These are phyloP conservation scores for Toxonevra muliebris DNA, from an alignment of 2,888 invertebrate genomes.

Conservation along the genomic window DNA sequence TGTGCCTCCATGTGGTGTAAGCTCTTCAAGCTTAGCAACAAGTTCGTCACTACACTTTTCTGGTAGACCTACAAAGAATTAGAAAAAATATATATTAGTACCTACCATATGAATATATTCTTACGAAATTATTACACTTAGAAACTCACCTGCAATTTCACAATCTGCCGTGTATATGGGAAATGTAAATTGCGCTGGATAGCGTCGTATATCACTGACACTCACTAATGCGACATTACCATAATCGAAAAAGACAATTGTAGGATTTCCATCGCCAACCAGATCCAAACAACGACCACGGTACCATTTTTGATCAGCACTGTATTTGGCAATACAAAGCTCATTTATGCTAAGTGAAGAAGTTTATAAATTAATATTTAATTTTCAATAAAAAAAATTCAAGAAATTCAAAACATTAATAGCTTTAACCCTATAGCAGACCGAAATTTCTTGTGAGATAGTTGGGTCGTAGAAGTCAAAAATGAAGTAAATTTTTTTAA, in stretches of 20 bases:
- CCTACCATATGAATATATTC: not conserved
- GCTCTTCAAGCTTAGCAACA: conserved; percentile 40
- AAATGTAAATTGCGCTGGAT: conserved; percentile 57
- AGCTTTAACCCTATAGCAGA: no score
- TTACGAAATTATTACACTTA: not conserved
- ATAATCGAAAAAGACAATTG: conserved; percentile 60
- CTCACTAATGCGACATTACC: conserved; percentile 54
- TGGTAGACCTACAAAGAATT: conserved; percentile 36
- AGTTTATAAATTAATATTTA: not conserved
- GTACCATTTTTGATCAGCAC: conserved; percentile 55
- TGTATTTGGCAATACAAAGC: conserved; percentile 58
- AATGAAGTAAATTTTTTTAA: no score
- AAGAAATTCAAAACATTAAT: no score
- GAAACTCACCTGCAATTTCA: conserved; percentile 49
- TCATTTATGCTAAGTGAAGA: conserved; percentile 47
- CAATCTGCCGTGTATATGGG: conserved; percentile 56
- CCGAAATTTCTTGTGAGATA: no score
- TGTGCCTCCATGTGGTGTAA: conserved; percentile 41
- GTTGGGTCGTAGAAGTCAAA: no score
- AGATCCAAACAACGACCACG: conserved; percentile 58
- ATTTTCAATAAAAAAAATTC: no score
- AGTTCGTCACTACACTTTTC: conserved; percentile 36
- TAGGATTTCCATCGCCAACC: conserved; percentile 61
- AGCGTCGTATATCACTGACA: conserved; percentile 55
- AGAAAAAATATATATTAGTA: not conserved